Base-by-base conservation (phyloP, 1,140 invertebrate genomes). In the Penaeus indicus region DNA sequence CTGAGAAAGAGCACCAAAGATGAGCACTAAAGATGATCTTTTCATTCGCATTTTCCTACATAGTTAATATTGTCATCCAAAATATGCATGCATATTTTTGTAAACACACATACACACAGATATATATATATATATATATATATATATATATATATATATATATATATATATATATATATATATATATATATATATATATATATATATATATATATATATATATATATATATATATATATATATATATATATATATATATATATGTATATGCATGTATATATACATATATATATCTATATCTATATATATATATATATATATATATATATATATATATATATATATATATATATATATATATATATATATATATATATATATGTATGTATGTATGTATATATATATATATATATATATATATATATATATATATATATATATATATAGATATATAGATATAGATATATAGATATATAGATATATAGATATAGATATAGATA, bases 381-480 rank as follows among this genome's bases (percentile, higher is more conserved):
- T 64, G 63, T 64, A n/a, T 64, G 63, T 18, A 64, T n/a, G n/a
- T 64, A 64, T n/a, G 63, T 64, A 64, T n/a, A n/a, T n/a, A n/a
- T n/a, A n/a, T 67, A 67, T 67, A 67, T 67, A 67, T 3, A n/a
- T 67, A 67, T 67, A 67, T 67, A 67, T 67, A 67, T 67, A 67
- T 67, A 67, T 67, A 67, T 67, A 67, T 67, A 67, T 67, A 67
- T 67, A n/a, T 67, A n/a, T 67, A n/a, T 67, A n/a, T 67, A n/a
- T 67, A n/a, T 67, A 21, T 67, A n/a, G 1, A n/a, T 67, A n/a
- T 67, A n/a, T 67, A n/a, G 1, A n/a, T 67, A n/a, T 67, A n/a
- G 1, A n/a, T 67, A n/a, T 67, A n/a, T 67, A n/a, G n/a, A n/a
- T n/a, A n/a, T n/a, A n/a, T n/a, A n/a, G n/a, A n/a, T n/a, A n/a